phyloP scores from a whole-genome alignment of 2,797 vertebrate genomes.

The Alouatta caraya region DNA sequence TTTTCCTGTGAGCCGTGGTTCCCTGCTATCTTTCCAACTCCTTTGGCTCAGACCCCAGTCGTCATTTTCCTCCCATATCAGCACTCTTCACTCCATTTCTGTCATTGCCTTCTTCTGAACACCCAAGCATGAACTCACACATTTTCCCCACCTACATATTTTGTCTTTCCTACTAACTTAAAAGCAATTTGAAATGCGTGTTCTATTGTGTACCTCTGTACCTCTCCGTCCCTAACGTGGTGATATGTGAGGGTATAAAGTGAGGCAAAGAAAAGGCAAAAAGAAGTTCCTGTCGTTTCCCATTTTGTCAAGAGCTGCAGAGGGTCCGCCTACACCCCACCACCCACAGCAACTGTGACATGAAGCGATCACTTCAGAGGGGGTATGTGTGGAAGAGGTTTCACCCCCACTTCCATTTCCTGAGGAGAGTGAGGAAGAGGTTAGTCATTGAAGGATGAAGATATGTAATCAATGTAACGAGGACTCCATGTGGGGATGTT shows the following conservation, averaged over 20 bases:
- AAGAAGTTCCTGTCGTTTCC: neutral
- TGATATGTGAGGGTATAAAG: neutral
- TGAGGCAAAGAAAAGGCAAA: neutral
- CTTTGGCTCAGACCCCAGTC: neutral
- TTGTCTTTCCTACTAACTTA: neutral
- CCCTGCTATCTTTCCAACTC: neutral
- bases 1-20: neutral
- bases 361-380: neutral
- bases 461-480: neutral
- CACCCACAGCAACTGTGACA: neutral
- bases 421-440: neutral
- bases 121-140: neutral
- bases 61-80: neutral
- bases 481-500: neutral
- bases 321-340: neutral
- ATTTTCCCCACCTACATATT: neutral
- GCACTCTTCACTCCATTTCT: neutral
- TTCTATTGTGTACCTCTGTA: neutral
- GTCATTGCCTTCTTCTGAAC: neutral
- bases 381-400: neutral
- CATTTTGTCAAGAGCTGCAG: neutral
- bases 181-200: neutral
- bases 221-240: neutral
- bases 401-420: neutral
- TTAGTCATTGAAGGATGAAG: neutral